A percentile compares a stretch with the other conserved stretches of the same genome.
Conservation (phyloP, 1,140 invertebrate species). For the Parasteatoda tepidariorum region DNA sequence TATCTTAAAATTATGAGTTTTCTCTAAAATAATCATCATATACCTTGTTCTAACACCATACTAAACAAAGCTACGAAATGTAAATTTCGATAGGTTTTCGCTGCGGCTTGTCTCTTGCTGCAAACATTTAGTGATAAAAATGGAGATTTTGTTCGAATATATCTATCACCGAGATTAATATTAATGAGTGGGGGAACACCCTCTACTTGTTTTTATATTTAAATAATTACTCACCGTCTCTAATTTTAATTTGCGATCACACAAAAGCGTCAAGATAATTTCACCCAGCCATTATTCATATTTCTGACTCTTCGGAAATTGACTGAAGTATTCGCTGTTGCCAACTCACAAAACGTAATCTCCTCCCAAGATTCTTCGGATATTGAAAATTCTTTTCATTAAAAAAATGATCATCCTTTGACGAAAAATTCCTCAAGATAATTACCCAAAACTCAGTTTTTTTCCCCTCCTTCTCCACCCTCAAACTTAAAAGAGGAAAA, state of each 20-base stretch:
- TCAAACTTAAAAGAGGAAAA: not conserved
- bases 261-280: slow-evolving; percentile 6
- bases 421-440: slow-evolving; percentile 26
- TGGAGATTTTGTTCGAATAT: no score
- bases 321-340: not conserved
- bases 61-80: no score
- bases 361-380: not conserved
- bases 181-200: slow-evolving; percentile 27
- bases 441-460: slow-evolving; percentile 10
- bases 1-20: no score
- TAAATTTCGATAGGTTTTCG: no score
- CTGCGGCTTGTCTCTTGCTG: no score
- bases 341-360: slow-evolving; percentile 11
- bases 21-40: no score
- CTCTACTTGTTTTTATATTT: slow-evolving; percentile 33
- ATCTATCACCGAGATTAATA: slow-evolving; percentile 50
- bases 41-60: no score
- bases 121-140: no score
- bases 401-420: slow-evolving; percentile 20
- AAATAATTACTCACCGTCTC: slow-evolving; percentile 19
- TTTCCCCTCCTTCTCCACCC: not conserved
- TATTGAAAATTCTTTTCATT: slow-evolving; percentile 50
- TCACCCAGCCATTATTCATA: slow-evolving; percentile 25
- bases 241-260: slow-evolving; percentile 9
- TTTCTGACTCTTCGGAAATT: not conserved